Conservation (phyloP, 1,140 invertebrate genomes). For the Drosophila nikananu region DNA sequence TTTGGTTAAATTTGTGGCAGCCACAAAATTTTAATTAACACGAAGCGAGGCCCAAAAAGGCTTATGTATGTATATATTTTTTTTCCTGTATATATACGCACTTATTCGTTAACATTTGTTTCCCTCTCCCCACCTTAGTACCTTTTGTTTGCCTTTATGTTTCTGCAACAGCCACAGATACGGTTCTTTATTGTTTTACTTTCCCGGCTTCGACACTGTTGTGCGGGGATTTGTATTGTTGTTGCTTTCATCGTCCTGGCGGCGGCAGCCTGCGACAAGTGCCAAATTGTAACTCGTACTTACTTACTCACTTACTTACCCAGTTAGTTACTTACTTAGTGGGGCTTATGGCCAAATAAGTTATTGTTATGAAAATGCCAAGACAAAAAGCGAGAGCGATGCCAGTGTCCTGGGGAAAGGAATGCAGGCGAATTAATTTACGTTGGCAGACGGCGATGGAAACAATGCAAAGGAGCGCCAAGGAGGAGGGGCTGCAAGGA, state of each 20-base stretch:
- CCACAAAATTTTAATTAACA: not conserved
- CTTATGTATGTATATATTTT: too few species aligned
- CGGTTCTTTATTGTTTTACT: slow-evolving; percentile 61
- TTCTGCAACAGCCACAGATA: slow-evolving; percentile 17
- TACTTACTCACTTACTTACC: slow-evolving; percentile 63
- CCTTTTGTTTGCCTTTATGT: slow-evolving; percentile 39
- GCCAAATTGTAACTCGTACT: slow-evolving; percentile 44
- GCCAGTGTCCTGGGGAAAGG: slow-evolving; percentile 10
- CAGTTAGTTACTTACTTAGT: slow-evolving; percentile 65
- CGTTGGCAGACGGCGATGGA: slow-evolving; percentile 25
- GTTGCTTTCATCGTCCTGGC: slow-evolving; percentile 2
- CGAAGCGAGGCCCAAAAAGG: not conserved
- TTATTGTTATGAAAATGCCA: slow-evolving; percentile 53
- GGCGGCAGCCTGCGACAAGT: slow-evolving; percentile 53
- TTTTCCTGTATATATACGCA: not conserved
- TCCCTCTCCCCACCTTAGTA: slow-evolving; percentile 5
- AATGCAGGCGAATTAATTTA: slow-evolving; percentile 54
- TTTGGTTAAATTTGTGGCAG: not conserved
- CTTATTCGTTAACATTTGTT: slow-evolving; percentile 6
- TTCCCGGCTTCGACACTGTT: slow-evolving; percentile 28
- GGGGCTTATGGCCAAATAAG: slow-evolving; percentile 48
- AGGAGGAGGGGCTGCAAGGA: slow-evolving; percentile 12
- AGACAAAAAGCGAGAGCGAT: slow-evolving; percentile 18
- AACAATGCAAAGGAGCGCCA: slow-evolving; percentile 12
- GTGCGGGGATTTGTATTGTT: slow-evolving; percentile 14